phyloP scores from a whole-genome alignment of 2,113 vertebrate species.

The Poecilia latipinna region DNA sequence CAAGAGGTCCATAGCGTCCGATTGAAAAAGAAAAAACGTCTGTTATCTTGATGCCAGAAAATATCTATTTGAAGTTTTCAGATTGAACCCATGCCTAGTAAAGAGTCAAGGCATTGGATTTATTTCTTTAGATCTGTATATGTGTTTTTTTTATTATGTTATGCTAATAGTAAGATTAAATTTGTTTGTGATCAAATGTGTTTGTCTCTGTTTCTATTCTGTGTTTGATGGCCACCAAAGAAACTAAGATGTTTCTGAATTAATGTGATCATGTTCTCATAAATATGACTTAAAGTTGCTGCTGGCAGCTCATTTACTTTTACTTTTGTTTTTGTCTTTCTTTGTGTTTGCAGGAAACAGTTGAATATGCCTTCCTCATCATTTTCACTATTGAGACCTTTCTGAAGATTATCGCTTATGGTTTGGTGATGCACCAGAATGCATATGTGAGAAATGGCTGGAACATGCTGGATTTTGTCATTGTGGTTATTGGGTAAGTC shows the following conservation, averaged over 20 bases:
- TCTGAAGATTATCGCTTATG: conserved; percentile 99
- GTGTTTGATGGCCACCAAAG: background rate
- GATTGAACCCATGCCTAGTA: background rate
- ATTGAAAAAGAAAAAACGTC: too few relatives aligned
- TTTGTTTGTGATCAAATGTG: background rate
- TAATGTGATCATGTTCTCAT: too few relatives aligned
- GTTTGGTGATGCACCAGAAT: conserved; percentile 97
- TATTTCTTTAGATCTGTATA: background rate
- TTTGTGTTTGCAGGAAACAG: conserved; percentile 92
- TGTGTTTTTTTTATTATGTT: background rate
- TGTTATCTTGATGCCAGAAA: background rate
- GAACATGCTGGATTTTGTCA: conserved; percentile 99
- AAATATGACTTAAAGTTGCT: background rate
- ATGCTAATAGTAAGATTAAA: background rate
- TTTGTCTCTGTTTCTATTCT: background rate
- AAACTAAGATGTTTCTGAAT: too few relatives aligned
- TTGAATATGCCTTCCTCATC: conserved; percentile 99
- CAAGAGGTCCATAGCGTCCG: too few relatives aligned
- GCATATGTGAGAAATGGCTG: conserved; percentile 98
- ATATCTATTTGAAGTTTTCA: background rate
- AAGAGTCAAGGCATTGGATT: background rate
- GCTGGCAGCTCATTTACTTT: background rate
- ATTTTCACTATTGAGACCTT: conserved; percentile 99
- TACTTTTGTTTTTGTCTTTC: conserved; percentile 7
- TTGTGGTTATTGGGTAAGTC: conserved; percentile 99